These are phyloP conservation scores for Chaetorhynchus papuensis DNA, from an alignment of 2,113 vertebrate genomes.

Conservation along the genomic window DNA sequence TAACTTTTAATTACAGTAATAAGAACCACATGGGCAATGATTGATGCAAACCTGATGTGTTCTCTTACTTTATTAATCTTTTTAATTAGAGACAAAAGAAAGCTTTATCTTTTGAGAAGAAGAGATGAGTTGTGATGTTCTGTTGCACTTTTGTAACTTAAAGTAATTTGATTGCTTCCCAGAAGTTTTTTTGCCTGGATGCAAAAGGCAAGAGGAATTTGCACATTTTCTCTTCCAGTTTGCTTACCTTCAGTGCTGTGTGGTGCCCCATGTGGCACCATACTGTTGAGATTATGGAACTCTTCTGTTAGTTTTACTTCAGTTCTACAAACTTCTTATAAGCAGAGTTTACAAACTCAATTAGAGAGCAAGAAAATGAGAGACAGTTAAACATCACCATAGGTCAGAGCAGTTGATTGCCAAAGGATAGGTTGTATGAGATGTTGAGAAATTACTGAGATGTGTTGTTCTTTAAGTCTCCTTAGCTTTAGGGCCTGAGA, in stretches of 20 bases:
- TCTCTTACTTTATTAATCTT: conserved; percentile 77
- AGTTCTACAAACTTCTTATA: not conserved
- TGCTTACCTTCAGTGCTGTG: not conserved
- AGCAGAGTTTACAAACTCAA: not conserved
- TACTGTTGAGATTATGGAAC: not conserved
- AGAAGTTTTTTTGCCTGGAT: conserved; percentile 70
- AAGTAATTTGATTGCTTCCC: conserved; percentile 68
- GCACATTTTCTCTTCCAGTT: not conserved
- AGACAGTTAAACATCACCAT: not conserved
- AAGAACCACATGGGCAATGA: conserved; percentile 78
- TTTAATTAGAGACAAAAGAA: conserved; percentile 78
- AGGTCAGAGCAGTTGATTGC: not conserved
- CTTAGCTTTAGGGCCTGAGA: not conserved
- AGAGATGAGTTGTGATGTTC: conserved; percentile 67
- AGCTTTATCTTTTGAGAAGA: conserved; percentile 83
- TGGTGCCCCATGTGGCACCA: not conserved
- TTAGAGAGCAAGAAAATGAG: not conserved
- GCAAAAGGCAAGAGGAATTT: conserved; percentile 52
- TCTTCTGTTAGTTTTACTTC: not conserved
- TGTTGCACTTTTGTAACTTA: conserved; percentile 73
- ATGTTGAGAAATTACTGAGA: not conserved
- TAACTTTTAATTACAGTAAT: conserved; percentile 82
- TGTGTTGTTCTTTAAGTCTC: not conserved
- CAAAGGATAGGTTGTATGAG: not conserved
- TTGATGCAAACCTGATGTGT: conserved; percentile 77